phyloP scores from a whole-genome alignment of 2,113 vertebrate species.

The Progne subis region DNA sequence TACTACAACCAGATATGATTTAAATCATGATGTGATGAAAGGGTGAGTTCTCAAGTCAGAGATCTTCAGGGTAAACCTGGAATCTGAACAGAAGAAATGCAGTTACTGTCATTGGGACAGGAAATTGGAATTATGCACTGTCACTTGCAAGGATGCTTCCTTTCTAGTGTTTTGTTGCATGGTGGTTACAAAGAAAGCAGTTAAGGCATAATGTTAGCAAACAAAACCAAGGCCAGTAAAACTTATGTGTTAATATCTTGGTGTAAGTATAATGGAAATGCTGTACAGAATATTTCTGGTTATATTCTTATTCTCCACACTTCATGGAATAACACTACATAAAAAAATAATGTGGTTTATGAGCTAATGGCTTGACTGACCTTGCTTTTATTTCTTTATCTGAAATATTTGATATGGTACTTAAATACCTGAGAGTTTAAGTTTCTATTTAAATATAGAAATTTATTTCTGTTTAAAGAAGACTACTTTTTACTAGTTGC shows the following conservation, averaged over 20 bases:
- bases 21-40: neutral
- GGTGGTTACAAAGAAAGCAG: neutral
- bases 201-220: neutral
- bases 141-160: neutral
- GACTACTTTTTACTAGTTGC: neutral
- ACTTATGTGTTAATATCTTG: neutral
- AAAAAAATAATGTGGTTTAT: neutral
- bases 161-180: neutral
- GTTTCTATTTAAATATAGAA: neutral
- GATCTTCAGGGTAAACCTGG: neutral
- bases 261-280: neutral
- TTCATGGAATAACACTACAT: neutral
- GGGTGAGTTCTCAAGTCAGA: neutral
- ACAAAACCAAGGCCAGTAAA: neutral
- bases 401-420: neutral
- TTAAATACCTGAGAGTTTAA: neutral
- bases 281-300: neutral
- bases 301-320: neutral
- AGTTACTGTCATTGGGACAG: neutral
- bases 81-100: neutral
- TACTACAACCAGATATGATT: neutral
- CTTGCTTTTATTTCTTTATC: neutral
- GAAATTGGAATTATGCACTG: neutral
- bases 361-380: neutral
- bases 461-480: neutral